phyloP scores from a whole-genome alignment of 37 sponge, comb jelly and placozoan genomes.

The Beroe ovata region DNA sequence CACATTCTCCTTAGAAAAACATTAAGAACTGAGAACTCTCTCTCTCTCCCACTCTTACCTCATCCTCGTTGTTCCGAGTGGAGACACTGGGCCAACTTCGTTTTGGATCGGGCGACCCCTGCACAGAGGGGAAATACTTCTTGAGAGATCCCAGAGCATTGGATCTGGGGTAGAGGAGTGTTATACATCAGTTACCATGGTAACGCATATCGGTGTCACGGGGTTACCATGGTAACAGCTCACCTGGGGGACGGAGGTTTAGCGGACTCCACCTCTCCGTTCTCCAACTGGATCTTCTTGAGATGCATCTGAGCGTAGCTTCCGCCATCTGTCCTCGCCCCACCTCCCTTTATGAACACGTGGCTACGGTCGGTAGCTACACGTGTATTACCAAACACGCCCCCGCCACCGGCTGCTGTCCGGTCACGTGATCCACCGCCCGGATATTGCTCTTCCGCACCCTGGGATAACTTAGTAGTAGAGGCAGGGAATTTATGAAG shows the following conservation, averaged over 20 bases:
- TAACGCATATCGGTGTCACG: too few species aligned
- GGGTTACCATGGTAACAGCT: background rate
- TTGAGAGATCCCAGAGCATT: slow-evolving; percentile 51
- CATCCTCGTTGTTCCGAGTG: background rate
- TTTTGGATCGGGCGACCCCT: slow-evolving; percentile 55
- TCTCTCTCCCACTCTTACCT: background rate
- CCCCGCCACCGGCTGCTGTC: background rate
- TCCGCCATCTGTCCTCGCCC: slow-evolving; percentile 29
- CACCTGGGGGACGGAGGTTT: background rate
- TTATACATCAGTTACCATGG: too few species aligned
- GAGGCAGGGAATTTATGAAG: too few species aligned
- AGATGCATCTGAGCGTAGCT: slow-evolving; percentile 68
- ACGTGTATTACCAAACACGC: background rate
- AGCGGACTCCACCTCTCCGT: background rate
- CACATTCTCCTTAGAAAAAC: background rate
- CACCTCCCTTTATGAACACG: slow-evolving; percentile 57
- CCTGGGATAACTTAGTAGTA: too few species aligned
- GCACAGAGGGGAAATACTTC: slow-evolving; percentile 63
- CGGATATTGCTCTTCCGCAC: slow-evolving; percentile 25
- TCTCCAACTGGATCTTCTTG: slow-evolving; percentile 25
- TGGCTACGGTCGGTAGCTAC: slow-evolving; percentile 3
- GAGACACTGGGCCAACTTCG: slow-evolving; percentile 46
- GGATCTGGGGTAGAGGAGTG: too few species aligned
- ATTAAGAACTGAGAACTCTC: too few species aligned
- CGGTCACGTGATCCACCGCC: background rate